phyloP scores from a whole-genome alignment of 2,113 vertebrate species.

The Poicephalus meyeri region DNA sequence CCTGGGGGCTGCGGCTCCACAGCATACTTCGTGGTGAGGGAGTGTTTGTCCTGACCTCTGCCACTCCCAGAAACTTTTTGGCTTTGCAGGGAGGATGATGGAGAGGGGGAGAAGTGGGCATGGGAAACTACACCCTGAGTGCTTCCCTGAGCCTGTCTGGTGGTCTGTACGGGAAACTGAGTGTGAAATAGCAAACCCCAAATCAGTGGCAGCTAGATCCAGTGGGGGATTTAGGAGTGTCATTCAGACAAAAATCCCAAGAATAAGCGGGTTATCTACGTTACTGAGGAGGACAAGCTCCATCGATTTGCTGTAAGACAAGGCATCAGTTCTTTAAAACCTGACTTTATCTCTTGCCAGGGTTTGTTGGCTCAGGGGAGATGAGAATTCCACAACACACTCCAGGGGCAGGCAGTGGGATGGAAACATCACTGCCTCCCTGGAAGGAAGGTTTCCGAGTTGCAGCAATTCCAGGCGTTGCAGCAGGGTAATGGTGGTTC shows the following conservation, averaged over 20 bases:
- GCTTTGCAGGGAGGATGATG: not conserved
- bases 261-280: not conserved
- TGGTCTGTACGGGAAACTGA: not conserved
- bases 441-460: not conserved
- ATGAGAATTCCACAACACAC: not conserved
- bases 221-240: not conserved
- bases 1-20: fast-evolving
- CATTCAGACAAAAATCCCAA: not conserved
- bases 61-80: not conserved
- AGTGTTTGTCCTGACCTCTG: fast-evolving
- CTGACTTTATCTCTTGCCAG: not conserved
- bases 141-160: not conserved
- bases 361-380: not conserved
- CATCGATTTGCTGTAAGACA: not conserved
- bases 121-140: not conserved
- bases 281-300: not conserved
- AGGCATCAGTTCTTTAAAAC: not conserved
- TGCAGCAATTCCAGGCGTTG: not conserved
- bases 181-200: not conserved
- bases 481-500: not conserved
- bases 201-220: not conserved
- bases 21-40: fast-evolving
- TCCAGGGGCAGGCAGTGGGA: not conserved
- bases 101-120: not conserved
- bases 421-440: not conserved